phyloP scores from a whole-genome alignment of 2,113 vertebrate species.

The Bos javanicus region DNA sequence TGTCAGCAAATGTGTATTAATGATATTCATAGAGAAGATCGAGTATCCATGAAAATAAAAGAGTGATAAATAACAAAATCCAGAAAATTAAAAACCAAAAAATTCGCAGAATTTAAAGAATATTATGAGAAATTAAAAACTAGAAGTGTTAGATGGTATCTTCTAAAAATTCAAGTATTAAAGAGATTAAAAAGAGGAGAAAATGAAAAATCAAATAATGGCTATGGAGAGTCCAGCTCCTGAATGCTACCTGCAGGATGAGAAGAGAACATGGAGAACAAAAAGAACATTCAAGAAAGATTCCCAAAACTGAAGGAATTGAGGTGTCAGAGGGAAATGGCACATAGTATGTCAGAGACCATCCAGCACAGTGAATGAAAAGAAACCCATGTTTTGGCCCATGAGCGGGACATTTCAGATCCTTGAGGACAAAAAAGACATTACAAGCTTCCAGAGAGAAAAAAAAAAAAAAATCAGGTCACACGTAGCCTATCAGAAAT shows the following conservation, averaged over 20 bases:
- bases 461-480: not conserved
- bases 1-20: not conserved
- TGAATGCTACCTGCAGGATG: not conserved
- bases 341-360: not conserved
- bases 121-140: not conserved
- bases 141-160: not conserved
- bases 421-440: not conserved
- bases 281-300: conserved; percentile 5
- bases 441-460: not conserved
- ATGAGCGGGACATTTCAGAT: not conserved
- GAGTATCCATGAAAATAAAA: not conserved
- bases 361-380: not conserved
- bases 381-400: not conserved
- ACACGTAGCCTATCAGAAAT: not conserved
- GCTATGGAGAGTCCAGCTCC: not conserved
- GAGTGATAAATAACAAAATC: not conserved
- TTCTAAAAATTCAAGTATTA: not conserved
- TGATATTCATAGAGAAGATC: not conserved
- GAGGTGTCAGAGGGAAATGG: not conserved
- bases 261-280: not conserved
- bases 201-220: not conserved
- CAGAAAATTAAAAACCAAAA: not conserved
- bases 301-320: not conserved
- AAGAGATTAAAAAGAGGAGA: conserved; percentile 5
- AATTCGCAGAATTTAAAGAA: not conserved